Base-by-base conservation (phyloP, 2,113 vertebrate genomes). In the Chloroceryle aenea region DNA sequence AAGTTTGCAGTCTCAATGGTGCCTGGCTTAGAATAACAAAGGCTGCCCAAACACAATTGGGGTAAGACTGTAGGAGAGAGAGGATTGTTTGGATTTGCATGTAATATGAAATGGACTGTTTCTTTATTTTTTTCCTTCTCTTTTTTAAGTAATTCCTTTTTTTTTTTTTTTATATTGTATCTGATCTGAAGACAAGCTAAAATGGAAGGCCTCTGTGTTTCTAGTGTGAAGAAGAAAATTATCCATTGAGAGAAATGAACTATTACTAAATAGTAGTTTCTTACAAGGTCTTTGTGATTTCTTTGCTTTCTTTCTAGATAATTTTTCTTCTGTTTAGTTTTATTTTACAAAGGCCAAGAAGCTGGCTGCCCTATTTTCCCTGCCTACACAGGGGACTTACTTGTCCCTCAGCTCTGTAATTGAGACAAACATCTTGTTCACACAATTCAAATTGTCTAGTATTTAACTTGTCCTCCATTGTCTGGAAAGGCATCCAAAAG, bases 31-130 rank as follows among this genome's bases (percentile, higher is more conserved):
- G 59, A 93, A 84, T 79, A 82, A 67, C 56, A 79, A 45, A 91
- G 29, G 81, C 73, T 91, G 32, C 42, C 38, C 56, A 68, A 63
- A 74, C n/a, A 87, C 89, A 94, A 95, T 16, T 95, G 90, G 85
- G 9, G 93, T 95, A 93, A 96, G 26, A 43, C 43, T 40, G 47
- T 69, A 34, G 42, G 64, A 91, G 63, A 22, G 26, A 88, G 67
- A 90, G 76, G 86, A 95, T 93, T 96, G 85, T 74, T 91, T 87
- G 82, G 63, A 83, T 93, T 91, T 93, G 63, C 53, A 53, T 68
- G 63, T 73, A 87, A 69, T 47, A 53, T 68, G 63, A 76, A 87
- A 69, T 47, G 15, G 22, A 34, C 22, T 73, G 50, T 47, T 93
- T 63, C 52, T 93, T 94, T 67, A 8, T 74, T 74, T 77, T 1